Evolutionary conservation across 1,140 invertebrate genomes (phyloP), one percentile per base, ranked within the genome.

Genomic region (Diorhabda elongata): DNA sequence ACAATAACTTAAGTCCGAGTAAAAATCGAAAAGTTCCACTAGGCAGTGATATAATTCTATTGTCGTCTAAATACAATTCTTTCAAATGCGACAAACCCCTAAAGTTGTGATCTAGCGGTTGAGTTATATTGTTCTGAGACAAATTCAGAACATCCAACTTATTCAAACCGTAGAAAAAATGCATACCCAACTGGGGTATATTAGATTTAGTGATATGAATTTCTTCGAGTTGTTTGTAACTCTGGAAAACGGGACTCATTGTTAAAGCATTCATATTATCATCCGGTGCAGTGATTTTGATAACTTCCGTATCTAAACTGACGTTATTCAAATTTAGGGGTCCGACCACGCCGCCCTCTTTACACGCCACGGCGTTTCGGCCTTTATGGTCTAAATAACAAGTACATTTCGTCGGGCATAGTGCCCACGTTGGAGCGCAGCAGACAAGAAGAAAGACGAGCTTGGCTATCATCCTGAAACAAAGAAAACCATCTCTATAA

Each of bases 51-150:
- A 85, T 81, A 69, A 89, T 88, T 71, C 87, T 83, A 79, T 97
- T 96, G 78, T 93, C 88, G 77, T 96, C 93, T 44, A 97, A 82
- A 79, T 95, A 94, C 2, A 97, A 84, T 77, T 95, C 92, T 64
- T 88, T 87, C 44, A 96, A 83, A 74, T 87, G 90, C 64, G 90
- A 87, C 64, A 96, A 77, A 4, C 88, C 88, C 71, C 85, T 81
- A 74, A 97, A 95, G 79, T 97, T 97, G 76, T 91, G 86, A 76
- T 95, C 90, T 59, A 96, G 81, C 77, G 92, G 85, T 71, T 87
- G 85, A 6, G 88, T 89, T 61, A 94, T 88, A 74, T 92, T 92
- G 79, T 94, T 94, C 73, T 88, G 82, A 0, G 90, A 88, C 6
- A 94, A 82, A 79, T 94, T 90, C 56, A 94, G 83, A 44, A 88